Evolutionary conservation across 2,797 vertebrate genomes (phyloP), one percentile per base, ranked within the genome.

Genomic region (Crypturellus tataupa): DNA sequence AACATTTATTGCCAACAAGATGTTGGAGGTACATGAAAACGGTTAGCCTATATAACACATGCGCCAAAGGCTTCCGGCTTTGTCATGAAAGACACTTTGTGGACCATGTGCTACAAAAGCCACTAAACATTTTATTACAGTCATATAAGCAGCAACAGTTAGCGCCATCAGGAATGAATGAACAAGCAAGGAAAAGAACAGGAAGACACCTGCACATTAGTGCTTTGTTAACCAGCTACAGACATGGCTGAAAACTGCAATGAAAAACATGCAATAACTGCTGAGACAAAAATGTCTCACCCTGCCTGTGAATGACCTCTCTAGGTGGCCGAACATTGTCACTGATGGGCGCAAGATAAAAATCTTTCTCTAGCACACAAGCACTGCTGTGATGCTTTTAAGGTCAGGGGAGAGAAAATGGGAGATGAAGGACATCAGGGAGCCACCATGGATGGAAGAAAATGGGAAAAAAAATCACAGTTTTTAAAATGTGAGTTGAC

Each of bases 401-500:
- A 31, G 59, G 6, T 56, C 84, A 51, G 17, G 47, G 51, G 29
- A 8, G 15, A 53, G 37, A 77, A 94, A 65, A 1, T 73, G 29
- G 6, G 19, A 94, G n/a, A 88, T 37, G 10, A 90, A 75, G 85
- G 17, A 56, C 40, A 75, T 14, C n/a, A 80, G 70, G 19, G 40
- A 40, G 87, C 51, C 69, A 85, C 8, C 51, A 82, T 29, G 14
- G 72, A 56, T 5, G 1, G 14, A 58, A 6, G 23, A 44, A 69
- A 55, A 55, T 29, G 49, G 18, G 39, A 53, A 53, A 47, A 53
- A 79, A 62, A 89, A 21, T 2, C 9, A 24, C 3, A 39, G 31
- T n/a, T 91, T 88, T 42, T 75, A 78, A 59, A 85, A 80, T 64
- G 44, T 56, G 21, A 64, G n/a, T 27, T 75, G 37, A 55, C 46